A percentile compares a stretch with the other conserved stretches of the same genome.
These are phyloP conservation scores for Eciton burchellii DNA, from an alignment of 1,140 invertebrate species.

Conservation along the genomic window DNA sequence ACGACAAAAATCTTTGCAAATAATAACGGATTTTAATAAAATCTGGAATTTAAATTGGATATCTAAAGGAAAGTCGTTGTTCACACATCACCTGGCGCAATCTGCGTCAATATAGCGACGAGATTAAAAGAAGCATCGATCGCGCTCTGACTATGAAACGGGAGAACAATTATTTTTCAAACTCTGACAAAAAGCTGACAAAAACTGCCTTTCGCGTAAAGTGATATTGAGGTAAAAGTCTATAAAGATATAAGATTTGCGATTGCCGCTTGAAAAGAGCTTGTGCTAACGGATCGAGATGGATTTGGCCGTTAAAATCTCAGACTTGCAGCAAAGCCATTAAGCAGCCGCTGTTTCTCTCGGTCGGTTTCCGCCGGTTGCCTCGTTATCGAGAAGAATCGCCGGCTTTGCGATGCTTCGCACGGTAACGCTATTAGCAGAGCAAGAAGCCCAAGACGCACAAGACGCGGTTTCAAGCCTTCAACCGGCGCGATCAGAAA, in stretches of 20 bases:
- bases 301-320: conserved; percentile 19
- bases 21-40: not conserved
- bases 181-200: not conserved
- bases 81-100: not conserved
- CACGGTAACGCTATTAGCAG: conserved; percentile 46
- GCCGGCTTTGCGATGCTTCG: conserved; percentile 37
- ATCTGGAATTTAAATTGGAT: too few species aligned
- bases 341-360: conserved; percentile 3
- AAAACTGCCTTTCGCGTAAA: conserved; percentile 8
- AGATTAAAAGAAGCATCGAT: not conserved
- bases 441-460: conserved; percentile 32
- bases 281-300: not conserved
- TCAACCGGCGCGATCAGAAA: conserved; percentile 6
- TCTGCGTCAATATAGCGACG: conserved; percentile 14
- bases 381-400: conserved; percentile 35
- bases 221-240: conserved; percentile 47
- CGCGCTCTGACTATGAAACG: not conserved
- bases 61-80: not conserved
- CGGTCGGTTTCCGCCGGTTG: conserved; percentile 12
- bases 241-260: conserved; percentile 29
- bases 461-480: conserved; percentile 31
- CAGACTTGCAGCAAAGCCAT: conserved; percentile 13
- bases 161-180: conserved; percentile 12
- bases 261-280: conserved; percentile 31
- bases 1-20: not conserved